Evolutionary conservation across 2,797 vertebrate genomes (phyloP).

Genomic region (Siniperca scherzeri): DNA sequence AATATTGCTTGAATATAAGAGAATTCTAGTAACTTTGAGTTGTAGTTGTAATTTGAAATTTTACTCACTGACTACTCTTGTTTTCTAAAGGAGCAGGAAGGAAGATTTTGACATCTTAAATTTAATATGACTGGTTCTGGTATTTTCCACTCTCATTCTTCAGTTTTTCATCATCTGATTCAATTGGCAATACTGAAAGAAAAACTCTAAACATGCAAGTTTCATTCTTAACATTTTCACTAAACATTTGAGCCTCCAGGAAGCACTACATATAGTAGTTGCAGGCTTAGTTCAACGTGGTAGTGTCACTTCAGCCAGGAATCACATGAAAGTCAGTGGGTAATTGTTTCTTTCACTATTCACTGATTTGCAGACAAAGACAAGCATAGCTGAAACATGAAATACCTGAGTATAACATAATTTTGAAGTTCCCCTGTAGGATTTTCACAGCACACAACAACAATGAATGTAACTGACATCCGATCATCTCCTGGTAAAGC

Average conservation of each 20-base stretch:
- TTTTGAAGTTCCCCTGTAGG: neutral
- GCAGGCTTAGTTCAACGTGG: neutral
- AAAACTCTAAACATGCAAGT: neutral
- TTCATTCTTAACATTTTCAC: neutral
- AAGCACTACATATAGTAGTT: neutral
- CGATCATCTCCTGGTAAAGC: neutral
- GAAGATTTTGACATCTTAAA: neutral
- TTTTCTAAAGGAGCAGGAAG: neutral
- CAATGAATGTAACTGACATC: neutral
- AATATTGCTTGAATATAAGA: conserved; percentile 58
- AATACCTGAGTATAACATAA: neutral
- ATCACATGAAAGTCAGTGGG: neutral
- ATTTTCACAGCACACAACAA: neutral
- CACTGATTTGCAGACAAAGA: conserved; percentile 1
- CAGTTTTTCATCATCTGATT: conserved; percentile 1
- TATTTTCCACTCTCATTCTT: neutral
- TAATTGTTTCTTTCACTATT: conserved; percentile 2
- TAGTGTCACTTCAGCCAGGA: conserved; percentile 2
- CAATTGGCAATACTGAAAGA: neutral
- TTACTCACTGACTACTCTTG: neutral
- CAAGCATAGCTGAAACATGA: neutral
- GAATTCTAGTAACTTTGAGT: conserved; percentile 41
- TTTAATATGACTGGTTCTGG: neutral
- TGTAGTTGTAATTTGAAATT: conserved; percentile 48
- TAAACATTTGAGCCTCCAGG: neutral